Percentiles rank a stretch among this genome's conserved stretches.
These are phyloP conservation scores for Agrypnus murinus DNA, from an alignment of 2,888 invertebrate species.

Conservation along the genomic window DNA sequence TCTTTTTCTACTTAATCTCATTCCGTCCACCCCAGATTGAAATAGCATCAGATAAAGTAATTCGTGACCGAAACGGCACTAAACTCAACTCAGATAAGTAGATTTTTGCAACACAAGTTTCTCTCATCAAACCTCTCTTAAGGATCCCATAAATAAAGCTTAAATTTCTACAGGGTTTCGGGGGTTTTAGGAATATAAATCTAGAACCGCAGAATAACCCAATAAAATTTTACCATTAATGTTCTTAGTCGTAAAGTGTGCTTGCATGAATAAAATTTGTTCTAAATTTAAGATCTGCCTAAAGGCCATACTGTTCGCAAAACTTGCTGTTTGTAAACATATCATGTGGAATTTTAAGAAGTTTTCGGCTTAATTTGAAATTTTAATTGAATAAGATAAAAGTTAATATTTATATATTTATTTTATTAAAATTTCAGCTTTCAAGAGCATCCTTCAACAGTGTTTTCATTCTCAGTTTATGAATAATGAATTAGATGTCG, in stretches of 20 bases:
- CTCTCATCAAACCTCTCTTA: conserved; percentile 12
- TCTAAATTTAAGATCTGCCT: not conserved
- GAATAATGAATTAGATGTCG: too few species aligned
- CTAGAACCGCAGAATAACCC: conserved; percentile 6
- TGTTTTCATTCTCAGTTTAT: not conserved
- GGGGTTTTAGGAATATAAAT: conserved; percentile 16
- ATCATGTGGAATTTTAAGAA: not conserved
- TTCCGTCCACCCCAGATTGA: conserved; percentile 20
- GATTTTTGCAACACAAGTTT: conserved; percentile 22
- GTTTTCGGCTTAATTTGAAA: too few species aligned
- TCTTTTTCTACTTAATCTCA: conserved; percentile 12
- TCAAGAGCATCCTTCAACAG: too few species aligned
- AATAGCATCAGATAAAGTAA: conserved; percentile 16
- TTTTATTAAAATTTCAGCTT: not conserved
- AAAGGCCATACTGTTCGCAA: not conserved
- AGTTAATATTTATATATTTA: too few species aligned
- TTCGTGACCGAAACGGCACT: conserved; percentile 10
- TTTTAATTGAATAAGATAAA: too few species aligned
- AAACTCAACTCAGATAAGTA: conserved; percentile 15
- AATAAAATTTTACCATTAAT: conserved; percentile 29
- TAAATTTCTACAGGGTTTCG: conserved; percentile 22
- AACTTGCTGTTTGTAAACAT: conserved; percentile 7
- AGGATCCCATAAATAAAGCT: conserved; percentile 24
- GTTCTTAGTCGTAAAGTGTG: conserved; percentile 12
- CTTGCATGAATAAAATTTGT: conserved; percentile 10